phyloP scores from a whole-genome alignment of 2,797 vertebrate genomes.

The Sylvia borin region DNA sequence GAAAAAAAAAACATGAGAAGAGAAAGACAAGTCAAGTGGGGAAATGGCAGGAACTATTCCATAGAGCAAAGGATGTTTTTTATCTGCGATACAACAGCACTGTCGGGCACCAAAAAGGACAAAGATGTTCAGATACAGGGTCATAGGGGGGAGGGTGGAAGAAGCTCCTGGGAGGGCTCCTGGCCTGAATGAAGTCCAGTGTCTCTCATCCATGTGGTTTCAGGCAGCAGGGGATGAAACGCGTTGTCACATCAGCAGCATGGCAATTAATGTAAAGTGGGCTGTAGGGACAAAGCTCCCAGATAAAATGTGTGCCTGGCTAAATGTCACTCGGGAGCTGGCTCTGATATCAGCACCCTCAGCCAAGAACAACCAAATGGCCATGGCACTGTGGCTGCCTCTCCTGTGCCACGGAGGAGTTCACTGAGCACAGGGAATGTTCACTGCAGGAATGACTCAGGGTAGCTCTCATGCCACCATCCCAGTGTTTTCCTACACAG shows the following conservation, averaged over 20 bases:
- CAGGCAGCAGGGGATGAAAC: neutral
- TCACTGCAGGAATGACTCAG: neutral
- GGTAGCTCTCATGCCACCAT: neutral
- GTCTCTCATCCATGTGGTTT: neutral
- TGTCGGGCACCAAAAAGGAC: neutral
- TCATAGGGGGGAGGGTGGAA: neutral
- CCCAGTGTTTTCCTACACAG: neutral
- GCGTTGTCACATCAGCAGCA: neutral
- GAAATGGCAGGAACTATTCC: slow-evolving; percentile 12
- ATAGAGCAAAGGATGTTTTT: slow-evolving; percentile 1
- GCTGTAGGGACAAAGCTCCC: neutral
- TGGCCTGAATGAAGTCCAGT: neutral
- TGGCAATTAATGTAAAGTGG: neutral
- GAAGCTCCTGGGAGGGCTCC: neutral
- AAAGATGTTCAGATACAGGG: neutral
- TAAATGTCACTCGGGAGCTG: neutral
- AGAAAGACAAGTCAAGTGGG: slow-evolving; percentile 23
- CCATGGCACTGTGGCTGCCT: neutral
- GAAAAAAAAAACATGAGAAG: neutral
- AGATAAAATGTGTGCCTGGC: neutral
- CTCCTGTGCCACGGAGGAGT: neutral
- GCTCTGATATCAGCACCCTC: neutral
- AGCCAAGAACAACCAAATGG: neutral
- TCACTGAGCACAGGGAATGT: fast-evolving
- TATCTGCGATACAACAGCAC: neutral